Percentiles rank a stretch among this genome's conserved stretches.
Evolutionary conservation across 1,140 invertebrate species (phyloP).

Genomic region (Trigoniulus corallinus): DNA sequence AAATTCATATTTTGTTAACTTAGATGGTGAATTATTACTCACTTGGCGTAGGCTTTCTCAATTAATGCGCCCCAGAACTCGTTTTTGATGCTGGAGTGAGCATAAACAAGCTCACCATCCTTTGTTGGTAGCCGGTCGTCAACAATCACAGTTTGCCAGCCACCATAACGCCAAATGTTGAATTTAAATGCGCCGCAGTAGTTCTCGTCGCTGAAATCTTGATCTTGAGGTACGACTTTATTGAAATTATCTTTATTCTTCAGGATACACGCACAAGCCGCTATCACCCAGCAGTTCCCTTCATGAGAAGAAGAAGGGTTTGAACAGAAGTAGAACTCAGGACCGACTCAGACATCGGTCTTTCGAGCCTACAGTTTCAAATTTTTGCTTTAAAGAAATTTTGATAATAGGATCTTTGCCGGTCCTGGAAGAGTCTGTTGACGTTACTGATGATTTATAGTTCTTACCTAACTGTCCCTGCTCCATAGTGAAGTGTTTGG

Average conservation of each 20-base stretch:
- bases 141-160: conserved; percentile 31
- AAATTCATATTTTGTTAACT: too few relatives aligned
- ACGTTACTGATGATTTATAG: background rate
- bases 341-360: too few relatives aligned
- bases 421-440: background rate
- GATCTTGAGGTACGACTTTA: conserved; percentile 46
- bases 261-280: conserved; percentile 46
- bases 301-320: background rate
- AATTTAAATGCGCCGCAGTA: conserved; percentile 5
- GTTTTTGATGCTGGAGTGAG: conserved; percentile 27
- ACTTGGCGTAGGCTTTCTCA: conserved; percentile 34
- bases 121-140: conserved; percentile 37
- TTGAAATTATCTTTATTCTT: conserved; percentile 40
- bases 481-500: background rate
- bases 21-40: too few relatives aligned
- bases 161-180: conserved; percentile 26
- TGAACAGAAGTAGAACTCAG: too few relatives aligned
- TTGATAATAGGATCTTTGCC: too few relatives aligned
- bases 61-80: conserved; percentile 32
- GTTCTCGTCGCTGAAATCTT: conserved; percentile 36
- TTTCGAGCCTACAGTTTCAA: too few relatives aligned
- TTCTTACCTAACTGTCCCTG: background rate
- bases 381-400: too few relatives aligned
- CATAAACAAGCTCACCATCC: conserved; percentile 32
- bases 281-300: conserved; percentile 45